phyloP scores from a whole-genome alignment of 2,113 vertebrate species.

The Thermophis baileyi region DNA sequence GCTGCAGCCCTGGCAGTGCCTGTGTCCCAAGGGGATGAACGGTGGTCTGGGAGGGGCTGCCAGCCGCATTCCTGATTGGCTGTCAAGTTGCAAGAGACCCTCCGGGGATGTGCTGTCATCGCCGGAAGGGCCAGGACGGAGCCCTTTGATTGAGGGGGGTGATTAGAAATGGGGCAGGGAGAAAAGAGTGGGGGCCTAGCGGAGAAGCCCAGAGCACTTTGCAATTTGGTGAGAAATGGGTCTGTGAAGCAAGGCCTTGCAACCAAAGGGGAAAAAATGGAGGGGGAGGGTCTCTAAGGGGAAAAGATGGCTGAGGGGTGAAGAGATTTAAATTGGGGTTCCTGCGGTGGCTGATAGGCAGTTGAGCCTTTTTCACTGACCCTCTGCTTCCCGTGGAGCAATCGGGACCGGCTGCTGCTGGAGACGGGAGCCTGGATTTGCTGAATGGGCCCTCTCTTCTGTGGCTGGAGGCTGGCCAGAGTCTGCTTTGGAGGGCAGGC shows the following conservation, averaged over 20 bases:
- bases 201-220: background rate
- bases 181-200: background rate
- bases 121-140: background rate
- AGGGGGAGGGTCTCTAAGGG: too few species aligned
- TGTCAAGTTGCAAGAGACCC: background rate
- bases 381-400: background rate
- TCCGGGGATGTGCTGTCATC: background rate
- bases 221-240: background rate
- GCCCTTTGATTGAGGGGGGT: background rate
- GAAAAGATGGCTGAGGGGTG: background rate
- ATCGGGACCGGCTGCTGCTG: background rate
- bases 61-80: background rate
- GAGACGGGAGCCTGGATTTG: background rate
- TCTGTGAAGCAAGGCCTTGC: background rate
- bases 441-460: background rate
- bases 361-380: fast-evolving
- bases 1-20: background rate
- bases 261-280: background rate
- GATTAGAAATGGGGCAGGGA: too few species aligned
- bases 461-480: background rate
- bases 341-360: too few species aligned
- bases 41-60: background rate
- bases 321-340: background rate
- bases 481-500: background rate
- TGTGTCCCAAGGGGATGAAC: background rate